Percentiles rank a stretch among this genome's conserved stretches.
These are phyloP conservation scores for Eidolon helvum DNA, from an alignment of 2,113 vertebrate species.

Conservation along the genomic window DNA sequence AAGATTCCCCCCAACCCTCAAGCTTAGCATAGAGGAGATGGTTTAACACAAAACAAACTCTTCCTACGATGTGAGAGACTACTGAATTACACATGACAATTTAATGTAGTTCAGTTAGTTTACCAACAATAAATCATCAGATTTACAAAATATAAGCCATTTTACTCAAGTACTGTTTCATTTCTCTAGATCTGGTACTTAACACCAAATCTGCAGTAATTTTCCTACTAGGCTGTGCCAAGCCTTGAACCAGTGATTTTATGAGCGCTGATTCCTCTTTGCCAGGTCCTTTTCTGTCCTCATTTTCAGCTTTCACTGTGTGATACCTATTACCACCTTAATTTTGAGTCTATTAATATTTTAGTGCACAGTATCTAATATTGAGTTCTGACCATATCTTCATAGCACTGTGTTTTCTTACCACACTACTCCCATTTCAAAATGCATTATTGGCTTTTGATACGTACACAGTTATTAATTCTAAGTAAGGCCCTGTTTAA, in stretches of 20 bases:
- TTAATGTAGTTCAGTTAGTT: background rate
- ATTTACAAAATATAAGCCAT: conserved; percentile 12
- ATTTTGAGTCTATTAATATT: background rate
- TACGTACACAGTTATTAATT: background rate
- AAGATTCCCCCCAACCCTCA: background rate
- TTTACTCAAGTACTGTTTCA: background rate
- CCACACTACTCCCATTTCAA: background rate
- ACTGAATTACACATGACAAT: background rate
- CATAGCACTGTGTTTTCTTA: background rate
- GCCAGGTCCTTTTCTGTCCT: background rate
- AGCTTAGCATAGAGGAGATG: background rate
- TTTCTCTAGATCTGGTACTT: background rate
- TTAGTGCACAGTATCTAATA: background rate
- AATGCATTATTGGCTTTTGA: background rate
- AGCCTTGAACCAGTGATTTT: background rate
- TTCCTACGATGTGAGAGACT: background rate
- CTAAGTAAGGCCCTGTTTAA: background rate
- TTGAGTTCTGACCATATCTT: background rate
- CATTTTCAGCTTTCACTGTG: background rate
- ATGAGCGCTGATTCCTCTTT: background rate
- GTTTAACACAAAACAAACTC: background rate
- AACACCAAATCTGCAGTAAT: conserved; percentile 8
- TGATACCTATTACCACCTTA: background rate
- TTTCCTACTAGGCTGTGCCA: background rate
- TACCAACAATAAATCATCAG: background rate